Evolutionary conservation across 2,888 invertebrate species (phyloP).

Genomic region (Geophilus truncorum): DNA sequence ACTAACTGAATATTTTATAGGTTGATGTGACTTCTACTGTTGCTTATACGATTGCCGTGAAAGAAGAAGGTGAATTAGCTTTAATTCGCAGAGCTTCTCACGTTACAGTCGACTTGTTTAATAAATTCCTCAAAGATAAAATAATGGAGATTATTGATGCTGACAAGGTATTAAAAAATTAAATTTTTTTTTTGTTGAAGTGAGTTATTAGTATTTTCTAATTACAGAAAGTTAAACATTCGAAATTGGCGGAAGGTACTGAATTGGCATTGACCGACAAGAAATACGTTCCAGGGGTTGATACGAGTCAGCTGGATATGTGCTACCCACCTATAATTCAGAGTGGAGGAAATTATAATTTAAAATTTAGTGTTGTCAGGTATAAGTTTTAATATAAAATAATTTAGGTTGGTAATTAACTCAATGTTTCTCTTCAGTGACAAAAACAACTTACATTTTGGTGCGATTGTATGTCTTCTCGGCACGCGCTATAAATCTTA

Average conservation of each 20-base stretch:
- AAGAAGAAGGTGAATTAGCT: constrained; percentile 87
- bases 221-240: constrained; percentile 88
- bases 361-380: constrained; percentile 88
- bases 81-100: constrained; percentile 87
- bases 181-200: neutral
- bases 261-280: constrained; percentile 91
- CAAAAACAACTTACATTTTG: constrained; percentile 90
- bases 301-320: constrained; percentile 85
- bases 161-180: constrained; percentile 66
- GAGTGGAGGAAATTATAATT: constrained; percentile 93
- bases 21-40: constrained; percentile 75
- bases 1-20: constrained; percentile 42
- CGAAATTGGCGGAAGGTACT: constrained; percentile 89
- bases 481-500: constrained; percentile 95
- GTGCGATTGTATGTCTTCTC: constrained; percentile 88
- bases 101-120: constrained; percentile 91
- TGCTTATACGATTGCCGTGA: constrained; percentile 84
- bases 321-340: constrained; percentile 99
- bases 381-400: constrained; percentile 50
- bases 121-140: constrained; percentile 93
- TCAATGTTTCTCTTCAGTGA: constrained; percentile 71
- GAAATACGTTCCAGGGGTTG: constrained; percentile 88
- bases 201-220: constrained; percentile 32
- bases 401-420: too few relatives aligned
- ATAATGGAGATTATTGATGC: constrained; percentile 98